Conservation (phyloP, 2,888 invertebrate species). For the Xanthia togata region DNA sequence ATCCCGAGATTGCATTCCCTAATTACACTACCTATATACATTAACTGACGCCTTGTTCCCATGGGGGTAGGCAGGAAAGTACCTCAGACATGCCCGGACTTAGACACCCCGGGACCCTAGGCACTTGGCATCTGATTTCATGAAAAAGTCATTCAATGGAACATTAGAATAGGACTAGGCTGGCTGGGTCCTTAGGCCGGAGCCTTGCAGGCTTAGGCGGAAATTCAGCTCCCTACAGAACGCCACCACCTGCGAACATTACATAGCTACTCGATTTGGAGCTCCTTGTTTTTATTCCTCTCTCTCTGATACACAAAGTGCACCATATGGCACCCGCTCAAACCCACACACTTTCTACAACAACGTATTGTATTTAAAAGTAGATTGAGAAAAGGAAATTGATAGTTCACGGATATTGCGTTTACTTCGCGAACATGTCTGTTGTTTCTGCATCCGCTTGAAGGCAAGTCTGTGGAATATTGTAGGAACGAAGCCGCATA, state of each 20-base stretch:
- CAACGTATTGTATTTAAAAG: slow-evolving; percentile 26
- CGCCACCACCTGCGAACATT: background rate
- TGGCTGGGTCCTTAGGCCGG: too few relatives aligned
- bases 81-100: too few relatives aligned
- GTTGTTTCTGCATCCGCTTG: slow-evolving; percentile 36
- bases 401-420: slow-evolving; percentile 52
- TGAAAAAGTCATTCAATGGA: too few relatives aligned
- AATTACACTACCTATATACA: background rate
- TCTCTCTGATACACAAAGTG: background rate
- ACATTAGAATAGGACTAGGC: too few relatives aligned
- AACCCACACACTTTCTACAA: slow-evolving; percentile 11
- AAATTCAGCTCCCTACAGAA: background rate
- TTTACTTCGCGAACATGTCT: slow-evolving; percentile 23
- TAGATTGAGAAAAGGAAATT: slow-evolving; percentile 52
- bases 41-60: background rate
- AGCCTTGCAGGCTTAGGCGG: too few relatives aligned
- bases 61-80: too few relatives aligned
- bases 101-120: too few relatives aligned
- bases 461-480: slow-evolving; percentile 9
- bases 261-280: background rate
- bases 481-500: background rate
- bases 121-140: too few relatives aligned
- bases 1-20: background rate
- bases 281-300: background rate
- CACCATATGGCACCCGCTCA: background rate